These are phyloP conservation scores for Alethe castanea DNA, from an alignment of 2,113 vertebrate species.

Conservation along the genomic window DNA sequence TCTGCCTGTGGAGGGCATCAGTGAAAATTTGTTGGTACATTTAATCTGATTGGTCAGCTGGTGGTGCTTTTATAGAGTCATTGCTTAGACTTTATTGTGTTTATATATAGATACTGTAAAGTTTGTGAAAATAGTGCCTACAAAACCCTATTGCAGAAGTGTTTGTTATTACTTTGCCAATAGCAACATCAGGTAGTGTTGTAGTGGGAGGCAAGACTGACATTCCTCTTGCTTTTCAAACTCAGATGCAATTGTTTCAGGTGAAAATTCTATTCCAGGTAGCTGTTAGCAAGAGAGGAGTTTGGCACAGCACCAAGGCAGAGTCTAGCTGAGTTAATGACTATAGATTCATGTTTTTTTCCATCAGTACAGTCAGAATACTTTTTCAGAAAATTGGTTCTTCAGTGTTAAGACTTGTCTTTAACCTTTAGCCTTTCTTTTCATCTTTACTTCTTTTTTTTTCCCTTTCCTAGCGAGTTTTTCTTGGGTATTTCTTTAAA, in stretches of 20 bases:
- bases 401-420: not conserved
- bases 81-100: not conserved
- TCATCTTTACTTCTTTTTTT: not conserved
- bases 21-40: not conserved
- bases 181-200: not conserved
- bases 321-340: not conserved
- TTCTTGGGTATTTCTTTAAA: not conserved
- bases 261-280: not conserved
- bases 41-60: not conserved
- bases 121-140: not conserved
- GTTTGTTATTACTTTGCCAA: not conserved
- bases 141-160: not conserved
- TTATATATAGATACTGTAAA: not conserved
- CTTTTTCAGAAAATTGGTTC: not conserved
- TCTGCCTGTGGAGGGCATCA: not conserved
- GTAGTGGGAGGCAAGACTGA: not conserved
- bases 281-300: not conserved
- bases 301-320: not conserved
- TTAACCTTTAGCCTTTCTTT: not conserved
- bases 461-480: rapidly evolving
- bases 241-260: not conserved
- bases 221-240: not conserved
- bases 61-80: not conserved
- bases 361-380: not conserved
- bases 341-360: not conserved